phyloP scores from a whole-genome alignment of 1,140 invertebrate genomes.

The Euura saliciscinereae region DNA sequence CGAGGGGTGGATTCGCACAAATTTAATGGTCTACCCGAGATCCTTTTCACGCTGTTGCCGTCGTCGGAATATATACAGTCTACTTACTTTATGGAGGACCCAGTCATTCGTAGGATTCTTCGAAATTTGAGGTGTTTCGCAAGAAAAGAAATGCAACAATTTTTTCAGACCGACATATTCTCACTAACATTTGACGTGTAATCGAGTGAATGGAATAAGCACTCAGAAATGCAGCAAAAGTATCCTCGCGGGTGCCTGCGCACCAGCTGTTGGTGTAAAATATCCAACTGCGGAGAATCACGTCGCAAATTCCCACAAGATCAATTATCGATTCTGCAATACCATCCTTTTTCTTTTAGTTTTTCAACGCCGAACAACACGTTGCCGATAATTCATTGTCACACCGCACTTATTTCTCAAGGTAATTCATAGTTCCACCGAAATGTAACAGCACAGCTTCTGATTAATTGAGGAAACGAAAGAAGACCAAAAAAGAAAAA shows the following conservation, averaged over 20 bases:
- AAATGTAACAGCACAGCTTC: no score
- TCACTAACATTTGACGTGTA: not conserved
- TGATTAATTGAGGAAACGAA: no score
- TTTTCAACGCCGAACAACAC: no score
- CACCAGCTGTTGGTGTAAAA: not conserved
- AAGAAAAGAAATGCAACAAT: not conserved
- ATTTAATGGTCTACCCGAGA: not conserved
- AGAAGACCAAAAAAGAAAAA: no score
- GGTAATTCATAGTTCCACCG: no score
- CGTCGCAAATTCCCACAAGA: not conserved
- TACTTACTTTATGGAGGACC: not conserved
- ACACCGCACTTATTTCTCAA: no score
- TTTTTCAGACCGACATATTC: not conserved
- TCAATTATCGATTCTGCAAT: constrained; percentile 2
- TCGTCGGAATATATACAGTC: not conserved
- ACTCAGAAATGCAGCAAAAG: not conserved
- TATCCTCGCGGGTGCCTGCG: not conserved
- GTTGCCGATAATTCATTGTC: no score
- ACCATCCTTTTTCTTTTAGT: not conserved
- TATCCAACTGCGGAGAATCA: not conserved
- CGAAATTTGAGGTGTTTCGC: not conserved
- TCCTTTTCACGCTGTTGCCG: not conserved
- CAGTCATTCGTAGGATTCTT: not conserved
- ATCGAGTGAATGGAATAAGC: not conserved
- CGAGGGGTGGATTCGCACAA: not conserved